Percentiles rank a stretch among this genome's conserved stretches.
These are phyloP conservation scores for Enteromius mattozi DNA, from an alignment of 2,797 vertebrate species.

Conservation along the genomic window DNA sequence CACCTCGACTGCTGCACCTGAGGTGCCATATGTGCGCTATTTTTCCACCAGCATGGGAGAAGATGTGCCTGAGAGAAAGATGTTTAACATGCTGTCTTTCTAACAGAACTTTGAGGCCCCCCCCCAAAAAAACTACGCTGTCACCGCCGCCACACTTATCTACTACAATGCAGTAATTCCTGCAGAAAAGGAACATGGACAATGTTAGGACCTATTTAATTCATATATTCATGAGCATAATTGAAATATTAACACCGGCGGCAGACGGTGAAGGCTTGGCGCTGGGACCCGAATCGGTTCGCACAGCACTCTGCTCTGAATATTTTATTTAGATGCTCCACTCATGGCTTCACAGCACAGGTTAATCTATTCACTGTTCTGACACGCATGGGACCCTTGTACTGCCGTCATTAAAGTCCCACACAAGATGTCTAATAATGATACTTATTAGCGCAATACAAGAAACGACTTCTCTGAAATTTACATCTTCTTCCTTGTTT, in stretches of 20 bases:
- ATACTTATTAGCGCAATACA: slow-evolving; percentile 45
- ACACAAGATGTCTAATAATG: slow-evolving; percentile 59
- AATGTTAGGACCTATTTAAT: slow-evolving; percentile 69
- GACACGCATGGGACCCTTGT: slow-evolving; percentile 47
- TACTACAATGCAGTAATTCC: slow-evolving; percentile 47
- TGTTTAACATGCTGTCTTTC: slow-evolving; percentile 13
- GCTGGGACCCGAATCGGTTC: slow-evolving; percentile 60
- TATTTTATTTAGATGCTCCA: slow-evolving; percentile 70
- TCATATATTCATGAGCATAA: slow-evolving; percentile 77
- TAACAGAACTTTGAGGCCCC: slow-evolving; percentile 25
- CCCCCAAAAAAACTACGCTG: background rate
- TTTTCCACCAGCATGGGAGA: slow-evolving; percentile 12
- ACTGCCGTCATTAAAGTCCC: slow-evolving; percentile 49
- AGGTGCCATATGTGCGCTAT: slow-evolving; percentile 21
- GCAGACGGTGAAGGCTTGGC: slow-evolving; percentile 65
- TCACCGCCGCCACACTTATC: slow-evolving; percentile 36
- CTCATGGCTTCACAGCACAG: slow-evolving; percentile 39
- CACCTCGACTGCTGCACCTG: slow-evolving; percentile 32
- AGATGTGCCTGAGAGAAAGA: slow-evolving; percentile 37
- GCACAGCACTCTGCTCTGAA: slow-evolving; percentile 57
- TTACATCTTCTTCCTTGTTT: slow-evolving; percentile 36
- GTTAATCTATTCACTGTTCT: slow-evolving; percentile 52
- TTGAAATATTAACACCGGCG: slow-evolving; percentile 78
- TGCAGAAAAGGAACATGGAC: slow-evolving; percentile 60
- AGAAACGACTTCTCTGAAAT: slow-evolving; percentile 19